Base-by-base conservation (phyloP, 1,140 invertebrate genomes). In the Delia radicum region DNA sequence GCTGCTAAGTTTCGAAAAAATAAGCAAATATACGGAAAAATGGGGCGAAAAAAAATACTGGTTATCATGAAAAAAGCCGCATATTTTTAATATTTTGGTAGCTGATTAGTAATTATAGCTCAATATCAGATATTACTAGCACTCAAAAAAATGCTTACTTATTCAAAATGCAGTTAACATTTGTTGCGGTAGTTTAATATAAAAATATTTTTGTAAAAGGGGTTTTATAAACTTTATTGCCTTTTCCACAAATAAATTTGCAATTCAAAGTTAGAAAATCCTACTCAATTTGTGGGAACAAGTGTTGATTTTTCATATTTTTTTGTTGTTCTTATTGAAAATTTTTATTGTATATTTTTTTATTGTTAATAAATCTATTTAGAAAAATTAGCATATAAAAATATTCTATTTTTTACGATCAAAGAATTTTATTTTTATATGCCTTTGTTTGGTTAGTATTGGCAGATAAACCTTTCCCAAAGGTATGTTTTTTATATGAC, bases 361-460 rank as follows among this genome's bases (percentile, higher is more conserved):
- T 55, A 55, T 55, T 55, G 21, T 21, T 55, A 55, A 55, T 55
- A 55, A 55, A 55, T 55, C 48, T 18, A 55, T 55, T 55, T 55
- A n/a, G 18, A 55, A 55, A 55, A 55, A 55, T 55, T 55, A 21
- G 48, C 48, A 55, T 55, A 55, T 21, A 55, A 55, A 55, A n/a
- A 55, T 55, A 55, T 55, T 55, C 48, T 55, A 55, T 55, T 18
- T 42, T 55, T 55, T 55, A 55, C 48, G 48, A 55, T 55, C 48
- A 21, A 21, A 3, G 48, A 48, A 48, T 37, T 55, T 55, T 24
- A 18, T 24, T 55, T 55, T 24, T 55, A 55, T 55, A 24, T n/a
- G n/a, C 24, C n/a, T 10, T 5, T 55, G 48, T 55, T 55, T 21
- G 15, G 46, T n/a, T 7, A 18, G n/a, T 55, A 55, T 55, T 55